Evolutionary conservation across 2,797 vertebrate species (phyloP).

Genomic region (Orestias chungarensis): DNA sequence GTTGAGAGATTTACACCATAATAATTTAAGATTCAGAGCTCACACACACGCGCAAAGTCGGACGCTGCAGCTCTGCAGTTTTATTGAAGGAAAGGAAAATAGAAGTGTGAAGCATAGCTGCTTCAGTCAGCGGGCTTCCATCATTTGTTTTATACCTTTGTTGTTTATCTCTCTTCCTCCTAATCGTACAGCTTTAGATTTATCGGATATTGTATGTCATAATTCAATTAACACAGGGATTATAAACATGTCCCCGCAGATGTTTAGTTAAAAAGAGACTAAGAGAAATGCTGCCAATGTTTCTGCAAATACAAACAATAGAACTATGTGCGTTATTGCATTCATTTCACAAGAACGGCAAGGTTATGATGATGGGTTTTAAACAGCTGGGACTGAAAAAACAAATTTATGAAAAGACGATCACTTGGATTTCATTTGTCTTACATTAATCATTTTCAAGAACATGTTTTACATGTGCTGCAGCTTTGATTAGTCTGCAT

Average conservation of each 20-base stretch:
- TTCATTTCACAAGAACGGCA: background rate
- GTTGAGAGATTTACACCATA: background rate
- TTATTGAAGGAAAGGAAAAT: background rate
- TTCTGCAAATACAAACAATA: too few species aligned
- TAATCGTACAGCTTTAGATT: background rate
- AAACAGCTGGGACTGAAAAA: background rate
- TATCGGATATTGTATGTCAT: background rate
- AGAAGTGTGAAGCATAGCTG: background rate
- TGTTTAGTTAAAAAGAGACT: background rate
- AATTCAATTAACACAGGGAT: constrained; percentile 1
- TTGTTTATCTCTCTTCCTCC: constrained; percentile 1
- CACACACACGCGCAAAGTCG: too few species aligned
- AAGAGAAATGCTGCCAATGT: too few species aligned
- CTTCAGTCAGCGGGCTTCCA: background rate
- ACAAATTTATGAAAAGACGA: background rate
- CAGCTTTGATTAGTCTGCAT: background rate
- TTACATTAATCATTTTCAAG: background rate
- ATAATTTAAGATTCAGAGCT: background rate
- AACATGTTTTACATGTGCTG: background rate
- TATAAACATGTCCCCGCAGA: background rate
- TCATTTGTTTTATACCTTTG: background rate
- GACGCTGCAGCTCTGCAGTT: background rate
- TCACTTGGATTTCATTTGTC: background rate
- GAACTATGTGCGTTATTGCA: background rate
- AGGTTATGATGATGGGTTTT: background rate